Base-by-base conservation (phyloP, 2,797 vertebrate genomes). In the Varecia variegata region DNA sequence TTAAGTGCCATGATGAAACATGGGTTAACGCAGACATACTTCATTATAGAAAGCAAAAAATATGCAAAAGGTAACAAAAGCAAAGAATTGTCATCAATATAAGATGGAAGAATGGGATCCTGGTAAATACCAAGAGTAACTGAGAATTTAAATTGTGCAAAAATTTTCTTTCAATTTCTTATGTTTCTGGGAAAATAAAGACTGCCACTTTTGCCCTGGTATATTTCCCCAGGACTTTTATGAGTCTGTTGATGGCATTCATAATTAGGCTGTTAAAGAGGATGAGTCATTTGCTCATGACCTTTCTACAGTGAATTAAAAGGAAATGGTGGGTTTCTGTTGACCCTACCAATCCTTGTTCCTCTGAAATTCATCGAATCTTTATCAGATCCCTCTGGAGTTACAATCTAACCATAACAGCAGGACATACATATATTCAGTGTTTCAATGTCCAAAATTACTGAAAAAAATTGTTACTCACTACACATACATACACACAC, bases 161-260 rank as follows among this genome's bases (percentile, higher is more conserved):
- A 70, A 12, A 1, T 68, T 70, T 65, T 85, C 35, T 76, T 8
- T 77, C 60, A 21, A 9, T 65, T 84, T 82, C 32, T 81, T 2
- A 5, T 13, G 3, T 38, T 77, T 45, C 0, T 56, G 2, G 10
- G 10, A 81, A 88, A 91, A 94, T 58, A 62, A 56, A 27, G 27
- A 21, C 30, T 65, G 5, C 17, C 4, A 30, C 0, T 30, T 1
- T 71, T 60, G 3, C 7, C 32, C 2, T n/a, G 35, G 12, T 1
- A 35, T 71, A 65, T 23, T 88, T 84, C 4, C 27, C 6, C 15
- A 43, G 20, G 8, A 13, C 0, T 68, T 62, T 89, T 47, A 14
- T 9, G 17, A 2, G 2, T 27, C 14, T 91, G 45, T 52, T 58
- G 6, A 79, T 23, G 11, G 10, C 25, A 67, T 90, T 80, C 65